phyloP scores from a whole-genome alignment of 1,140 invertebrate genomes.

The Leptoteleia sp. region DNA sequence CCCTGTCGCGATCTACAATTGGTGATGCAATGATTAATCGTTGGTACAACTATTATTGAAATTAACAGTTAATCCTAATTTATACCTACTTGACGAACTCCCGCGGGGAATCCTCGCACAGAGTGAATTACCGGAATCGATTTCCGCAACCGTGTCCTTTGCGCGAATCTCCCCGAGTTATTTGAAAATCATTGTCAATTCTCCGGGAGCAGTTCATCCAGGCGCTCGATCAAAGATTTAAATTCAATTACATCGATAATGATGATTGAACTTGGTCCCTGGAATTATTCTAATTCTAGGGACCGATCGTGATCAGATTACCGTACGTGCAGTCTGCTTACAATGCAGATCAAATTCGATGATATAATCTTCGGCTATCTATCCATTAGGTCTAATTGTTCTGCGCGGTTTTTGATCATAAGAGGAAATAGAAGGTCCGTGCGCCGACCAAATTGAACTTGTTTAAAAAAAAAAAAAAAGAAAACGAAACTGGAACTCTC shows the following conservation, averaged over 20 bases:
- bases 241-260: constrained; percentile 43
- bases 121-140: constrained; percentile 26
- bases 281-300: constrained; percentile 45
- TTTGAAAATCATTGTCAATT: constrained; percentile 10
- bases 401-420: background rate
- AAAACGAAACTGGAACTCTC: too few relatives aligned
- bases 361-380: constrained; percentile 26
- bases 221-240: constrained; percentile 20
- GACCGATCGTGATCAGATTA: constrained; percentile 42
- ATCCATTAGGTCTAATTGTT: constrained; percentile 32
- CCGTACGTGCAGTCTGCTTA: constrained; percentile 28
- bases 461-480: background rate
- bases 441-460: too few relatives aligned
- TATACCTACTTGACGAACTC: constrained; percentile 56
- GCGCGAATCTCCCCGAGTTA: background rate
- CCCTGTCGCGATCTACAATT: constrained; percentile 6
- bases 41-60: constrained; percentile 45
- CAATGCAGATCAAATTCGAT: constrained; percentile 19
- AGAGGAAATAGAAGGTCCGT: background rate
- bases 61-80: constrained; percentile 59
- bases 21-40: constrained; percentile 50
- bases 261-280: too few relatives aligned
- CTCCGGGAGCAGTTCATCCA: background rate
- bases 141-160: constrained; percentile 12
- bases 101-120: background rate